A percentile compares a stretch with the other conserved stretches of the same genome.
phyloP scores from a whole-genome alignment of 2,113 vertebrate genomes.

The Lophura nycthemera region DNA sequence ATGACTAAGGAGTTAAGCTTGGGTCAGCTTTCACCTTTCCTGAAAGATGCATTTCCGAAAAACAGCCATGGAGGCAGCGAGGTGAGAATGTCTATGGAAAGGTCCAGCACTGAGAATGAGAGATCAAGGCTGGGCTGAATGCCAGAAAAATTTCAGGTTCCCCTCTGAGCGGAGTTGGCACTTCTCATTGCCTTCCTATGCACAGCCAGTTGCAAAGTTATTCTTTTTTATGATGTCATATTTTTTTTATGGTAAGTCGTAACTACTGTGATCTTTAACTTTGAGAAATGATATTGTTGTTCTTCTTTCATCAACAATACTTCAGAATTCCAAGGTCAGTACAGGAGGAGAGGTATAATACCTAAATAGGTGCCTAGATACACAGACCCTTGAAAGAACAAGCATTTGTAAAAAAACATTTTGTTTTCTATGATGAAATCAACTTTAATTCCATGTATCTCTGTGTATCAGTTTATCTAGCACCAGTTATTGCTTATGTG shows the following conservation, averaged over 20 bases:
- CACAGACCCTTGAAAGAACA: not conserved
- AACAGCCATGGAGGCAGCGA: not conserved
- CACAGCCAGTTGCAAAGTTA: not conserved
- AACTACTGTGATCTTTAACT: not conserved
- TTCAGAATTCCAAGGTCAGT: not conserved
- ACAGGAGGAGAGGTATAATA: not conserved
- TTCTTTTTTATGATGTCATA: not conserved
- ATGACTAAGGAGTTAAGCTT: not conserved
- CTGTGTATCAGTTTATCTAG: not conserved
- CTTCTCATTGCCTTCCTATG: not conserved
- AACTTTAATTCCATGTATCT: not conserved
- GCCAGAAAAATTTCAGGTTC: not conserved
- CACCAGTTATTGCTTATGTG: not conserved
- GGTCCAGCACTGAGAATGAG: not conserved
- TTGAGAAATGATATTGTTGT: not conserved
- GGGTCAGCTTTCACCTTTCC: conserved; percentile 2
- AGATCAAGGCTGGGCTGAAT: not conserved
- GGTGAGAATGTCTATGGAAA: not conserved
- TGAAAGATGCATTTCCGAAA: not conserved
- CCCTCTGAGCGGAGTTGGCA: not conserved
- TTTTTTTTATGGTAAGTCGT: not conserved
- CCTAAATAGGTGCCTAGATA: not conserved
- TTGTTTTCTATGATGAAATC: not conserved
- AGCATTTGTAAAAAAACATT: not conserved
- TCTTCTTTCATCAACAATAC: not conserved